Evolutionary conservation across 2,797 vertebrate species (phyloP), one percentile per base, ranked within the genome.

Genomic region (Streptopelia turtur): DNA sequence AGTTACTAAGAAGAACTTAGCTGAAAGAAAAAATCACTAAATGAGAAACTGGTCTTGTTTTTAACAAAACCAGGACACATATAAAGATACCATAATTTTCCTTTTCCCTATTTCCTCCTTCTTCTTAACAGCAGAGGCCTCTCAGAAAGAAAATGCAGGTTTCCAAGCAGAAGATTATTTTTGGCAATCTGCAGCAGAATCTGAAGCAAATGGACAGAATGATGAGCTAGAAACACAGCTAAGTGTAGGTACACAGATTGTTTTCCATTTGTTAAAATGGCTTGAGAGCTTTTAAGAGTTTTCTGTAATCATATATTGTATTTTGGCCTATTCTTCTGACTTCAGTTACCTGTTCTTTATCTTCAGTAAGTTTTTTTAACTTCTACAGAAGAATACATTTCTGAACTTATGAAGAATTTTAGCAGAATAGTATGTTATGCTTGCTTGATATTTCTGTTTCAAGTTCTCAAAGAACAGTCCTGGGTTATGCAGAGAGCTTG

Each of bases 161-260:
- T 35, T 43, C 39, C 31, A 93, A 33, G 61, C 70, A 80, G 93
- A 94, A 77, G 86, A 95, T 87, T 55, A 7, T 63, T 55, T 89
- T 69, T 59, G 65, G 28, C 82, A 77, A 27, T 74, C 95, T 68
- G 70, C 89, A 85, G 69, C 92, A 28, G 94, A 94, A 61, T 87
- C 81, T 61, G 96, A 97, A 88, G 75, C 81, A 82, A 68, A 80
- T 57, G 96, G 92, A 92, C 90, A 96, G 31, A 77, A 17, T 35
- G 78, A 76, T 71, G 90, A 96, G 21, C 70, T 35, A 95, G 92
- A 96, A 90, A 91, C 96, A 37, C 95, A 97, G 65, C 93, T 96
- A 85, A 96, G 86, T 90, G 97, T 97, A 96, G 90, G 96, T 97
- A 86, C 18, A 80, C 80, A 87, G 11, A 83, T 27, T 43, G 27